Evolutionary conservation across 2,888 invertebrate genomes (phyloP), one percentile per base, ranked within the genome.

Genomic region (Parelbella ahira): DNA sequence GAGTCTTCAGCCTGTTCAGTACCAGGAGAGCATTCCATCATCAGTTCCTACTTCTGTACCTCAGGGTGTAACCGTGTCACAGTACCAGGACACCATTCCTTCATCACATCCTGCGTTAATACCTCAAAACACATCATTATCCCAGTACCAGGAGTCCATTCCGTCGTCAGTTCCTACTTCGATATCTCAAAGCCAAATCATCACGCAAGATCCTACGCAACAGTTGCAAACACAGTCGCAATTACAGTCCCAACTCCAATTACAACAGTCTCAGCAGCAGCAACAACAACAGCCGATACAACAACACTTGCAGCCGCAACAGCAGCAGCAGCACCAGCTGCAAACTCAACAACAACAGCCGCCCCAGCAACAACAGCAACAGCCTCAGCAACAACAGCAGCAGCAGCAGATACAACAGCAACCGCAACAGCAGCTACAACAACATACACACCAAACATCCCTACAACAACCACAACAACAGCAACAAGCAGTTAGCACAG

Each of bases 1-100:
- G 45, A 63, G 68, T 0, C 54, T 67, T 32, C 76, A 72, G 38
- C 51, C 62, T 20, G 60, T 69, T 43, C 55, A 77, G 45, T 71
- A 56, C 48, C 54, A 72, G 28, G 48, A 63, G 23, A 46, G 51
- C 1, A 48, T 60, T 4, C 48, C 61, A 1, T 45, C 61, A 4
- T 56, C 68, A 1, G 57, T 52, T 30, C 48, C 57, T 20, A 45
- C 45, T 12, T 47, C 60, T 10, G 46, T 60, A 25, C 52, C 55
- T n/a, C 65, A 62, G 37, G 59, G 59, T 58, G 44, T 60, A 44
- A 20, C 58, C 49, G 30, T 60, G 52, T 15, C 52, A 3, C 51
- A 50, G 11, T 58, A 54, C 15, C 61, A 62, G 37, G 33, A 33
- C 11, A 7, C 20, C 7, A 20, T 51, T 15, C 53, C 69, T 47